phyloP scores from a whole-genome alignment of 2,113 vertebrate species.

The Pagrus major region DNA sequence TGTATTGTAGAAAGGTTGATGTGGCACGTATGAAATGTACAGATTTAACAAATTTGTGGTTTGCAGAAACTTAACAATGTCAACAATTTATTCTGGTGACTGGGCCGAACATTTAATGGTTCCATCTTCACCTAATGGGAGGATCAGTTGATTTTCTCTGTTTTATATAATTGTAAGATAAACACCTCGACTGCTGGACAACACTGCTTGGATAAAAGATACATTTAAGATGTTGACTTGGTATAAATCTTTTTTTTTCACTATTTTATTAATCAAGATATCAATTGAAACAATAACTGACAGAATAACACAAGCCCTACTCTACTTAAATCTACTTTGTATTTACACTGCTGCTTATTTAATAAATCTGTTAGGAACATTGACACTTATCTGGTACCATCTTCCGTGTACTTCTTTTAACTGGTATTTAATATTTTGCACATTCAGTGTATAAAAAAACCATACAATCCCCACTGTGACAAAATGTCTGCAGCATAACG shows the following conservation, averaged over 20 bases:
- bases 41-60: too few species aligned
- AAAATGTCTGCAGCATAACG: constrained; percentile 21
- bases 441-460: neutral
- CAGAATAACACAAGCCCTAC: neutral
- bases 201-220: neutral
- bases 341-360: neutral
- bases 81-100: too few species aligned
- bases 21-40: too few species aligned
- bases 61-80: too few species aligned
- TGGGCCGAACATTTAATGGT: neutral
- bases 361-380: neutral
- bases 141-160: neutral
- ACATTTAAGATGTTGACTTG: neutral
- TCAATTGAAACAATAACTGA: neutral
- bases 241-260: neutral
- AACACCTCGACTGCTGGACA: neutral
- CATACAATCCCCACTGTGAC: neutral
- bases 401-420: neutral
- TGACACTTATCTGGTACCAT: neutral
- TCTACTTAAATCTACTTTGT: neutral
- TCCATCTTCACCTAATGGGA: too few species aligned
- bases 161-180: neutral
- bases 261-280: neutral
- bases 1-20: too few species aligned
- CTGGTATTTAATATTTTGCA: neutral